A percentile compares a stretch with the other conserved stretches of the same genome.
Evolutionary conservation across 2,888 invertebrate species (phyloP).

Genomic region (Hermaeophaga mercurialis): DNA sequence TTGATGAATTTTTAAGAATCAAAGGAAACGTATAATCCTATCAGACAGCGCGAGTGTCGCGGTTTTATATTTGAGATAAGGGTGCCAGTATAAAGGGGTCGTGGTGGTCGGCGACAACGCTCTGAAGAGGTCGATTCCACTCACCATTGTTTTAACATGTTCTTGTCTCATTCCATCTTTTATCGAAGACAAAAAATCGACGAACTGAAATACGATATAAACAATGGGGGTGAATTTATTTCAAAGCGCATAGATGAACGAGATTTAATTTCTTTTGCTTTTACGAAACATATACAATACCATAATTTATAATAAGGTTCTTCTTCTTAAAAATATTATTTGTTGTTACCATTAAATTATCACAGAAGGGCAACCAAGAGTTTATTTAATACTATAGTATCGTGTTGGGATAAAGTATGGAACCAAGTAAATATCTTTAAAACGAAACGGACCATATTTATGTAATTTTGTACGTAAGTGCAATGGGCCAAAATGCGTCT

Average conservation of each 20-base stretch:
- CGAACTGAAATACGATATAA: conserved; percentile 48
- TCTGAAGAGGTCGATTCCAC: conserved; percentile 45
- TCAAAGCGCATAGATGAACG: conserved; percentile 32
- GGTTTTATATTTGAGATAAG: conserved; percentile 43
- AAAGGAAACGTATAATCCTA: conserved; percentile 37
- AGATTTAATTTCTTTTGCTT: neutral
- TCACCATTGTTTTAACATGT: conserved; percentile 53
- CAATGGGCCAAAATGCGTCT: no score
- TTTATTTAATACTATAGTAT: no score
- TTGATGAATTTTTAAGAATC: conserved; percentile 35
- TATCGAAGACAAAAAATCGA: conserved; percentile 44
- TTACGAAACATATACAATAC: no score
- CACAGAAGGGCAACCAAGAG: no score
- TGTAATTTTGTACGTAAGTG: no score
- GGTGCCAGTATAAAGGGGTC: conserved; percentile 46
- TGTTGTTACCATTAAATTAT: no score
- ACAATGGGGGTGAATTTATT: conserved; percentile 49
- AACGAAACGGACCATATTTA: no score
- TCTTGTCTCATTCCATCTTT: conserved; percentile 52
- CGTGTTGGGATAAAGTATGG: no score
- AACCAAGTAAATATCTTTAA: no score
- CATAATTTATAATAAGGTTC: no score
- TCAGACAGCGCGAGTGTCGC: conserved; percentile 27
- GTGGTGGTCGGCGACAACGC: conserved; percentile 34
- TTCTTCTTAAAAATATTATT: no score